Conservation (phyloP, 2,888 invertebrate species). For the Melanotus villosus region DNA sequence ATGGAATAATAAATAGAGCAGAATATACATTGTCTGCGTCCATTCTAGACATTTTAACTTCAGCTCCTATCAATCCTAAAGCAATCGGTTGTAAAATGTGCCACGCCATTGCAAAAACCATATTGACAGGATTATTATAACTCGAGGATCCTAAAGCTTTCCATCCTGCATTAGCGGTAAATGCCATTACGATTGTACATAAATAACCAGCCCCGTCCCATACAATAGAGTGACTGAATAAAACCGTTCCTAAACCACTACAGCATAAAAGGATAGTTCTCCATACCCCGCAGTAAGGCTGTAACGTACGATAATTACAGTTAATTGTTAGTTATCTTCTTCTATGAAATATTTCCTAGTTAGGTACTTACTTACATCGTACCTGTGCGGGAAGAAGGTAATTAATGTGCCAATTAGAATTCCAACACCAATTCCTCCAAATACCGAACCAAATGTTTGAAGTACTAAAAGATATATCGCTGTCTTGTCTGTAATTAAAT, state of each 20-base stretch:
- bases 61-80: neutral
- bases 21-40: neutral
- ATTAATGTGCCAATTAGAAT: neutral
- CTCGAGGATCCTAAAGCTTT: neutral
- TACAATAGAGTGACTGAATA: neutral
- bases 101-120: neutral
- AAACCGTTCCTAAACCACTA: neutral
- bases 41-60: neutral
- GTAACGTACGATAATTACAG: too few species aligned
- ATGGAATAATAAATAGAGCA: neutral
- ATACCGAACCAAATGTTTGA: neutral
- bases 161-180: neutral
- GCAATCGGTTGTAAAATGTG: slow-evolving; percentile 7
- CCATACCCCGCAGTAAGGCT: neutral
- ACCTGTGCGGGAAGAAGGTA: slow-evolving; percentile 1
- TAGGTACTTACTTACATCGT: neutral
- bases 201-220: slow-evolving; percentile 2
- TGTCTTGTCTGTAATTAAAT: neutral
- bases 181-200: neutral
- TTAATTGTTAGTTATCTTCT: neutral
- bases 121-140: neutral
- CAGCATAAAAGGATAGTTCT: neutral
- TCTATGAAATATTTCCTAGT: neutral
- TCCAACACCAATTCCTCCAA: neutral
- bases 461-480: neutral